Conservation (phyloP, 1,140 invertebrate species). For the Pseudoatta argentina region DNA sequence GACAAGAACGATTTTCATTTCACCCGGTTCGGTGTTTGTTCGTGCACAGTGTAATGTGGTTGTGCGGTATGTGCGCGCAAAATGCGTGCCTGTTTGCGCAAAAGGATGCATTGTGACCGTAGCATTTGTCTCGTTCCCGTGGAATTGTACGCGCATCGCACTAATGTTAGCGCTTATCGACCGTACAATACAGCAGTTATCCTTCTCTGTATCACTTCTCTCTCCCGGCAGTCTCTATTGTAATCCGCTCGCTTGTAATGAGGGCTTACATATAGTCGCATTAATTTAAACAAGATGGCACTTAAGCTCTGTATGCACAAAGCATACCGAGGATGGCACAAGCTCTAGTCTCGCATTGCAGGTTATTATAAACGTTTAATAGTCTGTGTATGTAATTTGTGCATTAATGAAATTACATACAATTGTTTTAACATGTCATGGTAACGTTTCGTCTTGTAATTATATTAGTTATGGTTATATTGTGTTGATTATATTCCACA, state of each 20-base stretch:
- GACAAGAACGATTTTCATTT: constrained; percentile 56
- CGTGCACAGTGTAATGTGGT: constrained; percentile 42
- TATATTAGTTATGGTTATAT: background rate
- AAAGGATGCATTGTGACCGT: constrained; percentile 59
- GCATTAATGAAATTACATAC: background rate
- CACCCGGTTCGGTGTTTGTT: constrained; percentile 5
- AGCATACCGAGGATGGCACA: background rate
- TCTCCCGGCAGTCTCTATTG: constrained; percentile 55
- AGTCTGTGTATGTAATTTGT: background rate
- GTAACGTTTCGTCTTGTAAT: background rate
- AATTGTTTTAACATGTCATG: background rate
- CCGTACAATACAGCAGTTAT: constrained; percentile 57
- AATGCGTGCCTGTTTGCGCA: constrained; percentile 37
- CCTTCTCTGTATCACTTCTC: constrained; percentile 18
- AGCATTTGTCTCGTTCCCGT: constrained; percentile 27
- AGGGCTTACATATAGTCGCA: constrained; percentile 58
- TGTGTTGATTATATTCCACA: background rate
- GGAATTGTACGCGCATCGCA: constrained; percentile 51
- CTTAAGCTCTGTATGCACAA: constrained; percentile 19
- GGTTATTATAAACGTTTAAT: constrained; percentile 47
- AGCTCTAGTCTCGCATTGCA: background rate
- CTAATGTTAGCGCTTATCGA: constrained; percentile 64
- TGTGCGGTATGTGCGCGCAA: constrained; percentile 40
- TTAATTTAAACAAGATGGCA: constrained; percentile 66
- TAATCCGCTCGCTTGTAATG: constrained; percentile 43